Evolutionary conservation across 2,797 vertebrate genomes (phyloP).

Genomic region (Neosalanx taihuensis): DNA sequence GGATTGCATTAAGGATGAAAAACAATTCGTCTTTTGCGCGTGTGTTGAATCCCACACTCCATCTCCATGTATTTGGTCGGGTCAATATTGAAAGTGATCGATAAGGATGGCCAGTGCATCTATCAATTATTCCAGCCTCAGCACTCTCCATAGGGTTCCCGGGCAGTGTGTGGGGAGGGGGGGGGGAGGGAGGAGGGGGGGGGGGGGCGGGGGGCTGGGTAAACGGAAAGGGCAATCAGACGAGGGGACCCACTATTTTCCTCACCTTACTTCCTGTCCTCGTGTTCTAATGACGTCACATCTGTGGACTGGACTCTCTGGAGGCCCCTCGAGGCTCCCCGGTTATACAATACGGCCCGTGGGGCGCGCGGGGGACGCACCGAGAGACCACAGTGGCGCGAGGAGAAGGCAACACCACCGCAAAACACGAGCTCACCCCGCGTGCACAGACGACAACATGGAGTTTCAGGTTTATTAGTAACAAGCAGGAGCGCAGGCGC

Average conservation of each 20-base stretch:
- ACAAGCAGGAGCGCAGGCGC: neutral
- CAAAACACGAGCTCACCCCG: neutral
- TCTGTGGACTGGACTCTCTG: constrained; percentile 28
- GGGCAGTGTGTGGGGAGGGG: constrained; percentile 43
- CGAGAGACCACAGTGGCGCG: neutral
- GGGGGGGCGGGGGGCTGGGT: constrained; percentile 31
- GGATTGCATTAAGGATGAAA: constrained; percentile 76
- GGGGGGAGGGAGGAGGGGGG: constrained; percentile 15
- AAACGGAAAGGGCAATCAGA: constrained; percentile 37
- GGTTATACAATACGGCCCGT: constrained; percentile 19
- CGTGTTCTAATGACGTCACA: constrained; percentile 47
- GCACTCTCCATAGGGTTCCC: constrained; percentile 75
- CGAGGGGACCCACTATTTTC: constrained; percentile 10
- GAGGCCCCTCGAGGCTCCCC: constrained; percentile 20
- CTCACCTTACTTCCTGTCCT: constrained; percentile 9
- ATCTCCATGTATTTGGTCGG: constrained; percentile 82
- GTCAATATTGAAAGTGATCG: constrained; percentile 78
- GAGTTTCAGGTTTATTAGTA: neutral
- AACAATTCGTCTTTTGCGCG: constrained; percentile 80
- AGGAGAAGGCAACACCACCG: constrained; percentile 1
- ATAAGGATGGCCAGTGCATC: constrained; percentile 84
- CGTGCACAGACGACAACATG: neutral
- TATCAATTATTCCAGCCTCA: constrained; percentile 84
- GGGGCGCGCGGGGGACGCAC: too few species aligned
- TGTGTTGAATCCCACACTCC: constrained; percentile 81